A percentile compares a stretch with the other conserved stretches of the same genome.
These are phyloP conservation scores for Blera fallax DNA, from an alignment of 2,888 invertebrate genomes.

Conservation along the genomic window DNA sequence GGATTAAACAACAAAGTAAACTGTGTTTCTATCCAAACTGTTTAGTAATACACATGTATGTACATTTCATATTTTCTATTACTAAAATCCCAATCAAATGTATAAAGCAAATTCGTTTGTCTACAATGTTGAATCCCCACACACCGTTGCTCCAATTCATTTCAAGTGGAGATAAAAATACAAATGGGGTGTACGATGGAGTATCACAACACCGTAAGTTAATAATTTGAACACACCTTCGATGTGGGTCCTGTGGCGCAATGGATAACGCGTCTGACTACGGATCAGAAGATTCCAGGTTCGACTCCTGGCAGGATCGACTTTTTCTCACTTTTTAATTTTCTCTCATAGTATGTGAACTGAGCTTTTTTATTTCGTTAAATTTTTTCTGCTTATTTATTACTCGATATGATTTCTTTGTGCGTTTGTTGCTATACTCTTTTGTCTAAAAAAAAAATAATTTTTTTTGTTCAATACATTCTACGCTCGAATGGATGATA, in stretches of 20 bases:
- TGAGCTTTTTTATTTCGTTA: background rate
- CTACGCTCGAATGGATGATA: background rate
- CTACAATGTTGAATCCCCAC: no score
- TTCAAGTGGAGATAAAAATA: background rate
- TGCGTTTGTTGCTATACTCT: no score
- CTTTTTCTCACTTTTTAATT: background rate
- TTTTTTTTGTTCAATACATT: no score
- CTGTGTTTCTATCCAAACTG: no score
- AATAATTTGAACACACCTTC: background rate
- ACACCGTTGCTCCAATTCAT: no score
- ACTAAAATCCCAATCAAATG: no score
- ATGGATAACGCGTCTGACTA: constrained; percentile 73
- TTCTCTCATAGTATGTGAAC: no score
- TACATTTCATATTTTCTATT: no score
- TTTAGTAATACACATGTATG: no score
- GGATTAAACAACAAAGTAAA: no score
- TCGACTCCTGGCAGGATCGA: constrained; percentile 73
- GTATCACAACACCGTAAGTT: background rate
- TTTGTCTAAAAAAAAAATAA: background rate
- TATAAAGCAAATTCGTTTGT: no score
- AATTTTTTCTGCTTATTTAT: background rate
- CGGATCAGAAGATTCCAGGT: constrained; percentile 73
- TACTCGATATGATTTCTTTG: no score
- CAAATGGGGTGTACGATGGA: background rate
- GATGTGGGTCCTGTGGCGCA: constrained; percentile 69